Percentiles rank a stretch among this genome's conserved stretches.
These are phyloP conservation scores for Zhuqinia jingwanae DNA, from an alignment of 2,888 invertebrate species.

Conservation along the genomic window DNA sequence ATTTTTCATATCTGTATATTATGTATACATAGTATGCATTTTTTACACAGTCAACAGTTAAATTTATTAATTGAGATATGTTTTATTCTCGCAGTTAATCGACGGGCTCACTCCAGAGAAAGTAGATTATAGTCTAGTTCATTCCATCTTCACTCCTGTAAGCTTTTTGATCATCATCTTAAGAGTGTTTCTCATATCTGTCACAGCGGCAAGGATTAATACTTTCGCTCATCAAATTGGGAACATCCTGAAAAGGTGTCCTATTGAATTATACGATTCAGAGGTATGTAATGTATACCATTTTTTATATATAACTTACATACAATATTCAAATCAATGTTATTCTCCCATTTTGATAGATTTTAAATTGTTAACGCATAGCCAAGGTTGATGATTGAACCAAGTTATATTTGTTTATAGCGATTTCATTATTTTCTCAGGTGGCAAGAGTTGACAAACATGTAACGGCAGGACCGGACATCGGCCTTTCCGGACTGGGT, in stretches of 20 bases:
- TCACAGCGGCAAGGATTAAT: conserved; percentile 56
- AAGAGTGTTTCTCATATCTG: conserved; percentile 46
- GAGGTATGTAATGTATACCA: conserved; percentile 38
- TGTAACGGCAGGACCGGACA: conserved; percentile 57
- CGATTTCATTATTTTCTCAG: conserved; percentile 33
- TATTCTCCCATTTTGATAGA: too few species aligned
- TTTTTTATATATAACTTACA: not conserved
- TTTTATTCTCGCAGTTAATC: conserved; percentile 37
- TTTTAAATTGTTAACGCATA: too few species aligned
- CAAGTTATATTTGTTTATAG: too few species aligned
- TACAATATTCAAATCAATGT: too few species aligned
- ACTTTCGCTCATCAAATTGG: conserved; percentile 55
- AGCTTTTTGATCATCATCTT: conserved; percentile 46
- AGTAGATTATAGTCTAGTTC: not conserved
- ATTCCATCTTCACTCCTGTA: conserved; percentile 41
- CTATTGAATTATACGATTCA: conserved; percentile 52
- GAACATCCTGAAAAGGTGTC: conserved; percentile 55
- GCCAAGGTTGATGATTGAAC: too few species aligned
- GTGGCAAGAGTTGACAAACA: conserved; percentile 55
- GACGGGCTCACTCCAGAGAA: conserved; percentile 49
- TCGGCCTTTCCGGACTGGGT: conserved; percentile 60
- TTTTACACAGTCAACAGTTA: too few species aligned
- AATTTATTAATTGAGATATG: too few species aligned
- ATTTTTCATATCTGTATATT: too few species aligned
- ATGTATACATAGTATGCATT: too few species aligned